Evolutionary conservation across 2,113 vertebrate genomes (phyloP).

Genomic region (Lagopus leucura): DNA sequence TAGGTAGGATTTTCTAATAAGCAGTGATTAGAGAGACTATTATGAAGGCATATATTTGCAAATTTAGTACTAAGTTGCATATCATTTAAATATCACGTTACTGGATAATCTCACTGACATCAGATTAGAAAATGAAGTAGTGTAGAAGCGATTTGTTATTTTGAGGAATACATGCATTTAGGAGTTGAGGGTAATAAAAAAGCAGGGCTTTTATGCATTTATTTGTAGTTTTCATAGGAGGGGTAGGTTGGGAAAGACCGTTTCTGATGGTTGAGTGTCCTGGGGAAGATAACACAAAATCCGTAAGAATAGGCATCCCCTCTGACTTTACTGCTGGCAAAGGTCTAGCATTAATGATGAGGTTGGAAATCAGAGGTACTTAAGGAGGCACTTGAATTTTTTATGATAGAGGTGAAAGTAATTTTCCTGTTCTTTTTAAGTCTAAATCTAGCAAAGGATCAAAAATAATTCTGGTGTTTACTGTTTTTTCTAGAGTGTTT

Average conservation of each 20-base stretch:
- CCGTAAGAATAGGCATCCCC: rapidly evolving
- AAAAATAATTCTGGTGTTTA: neutral
- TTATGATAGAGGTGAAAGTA: neutral
- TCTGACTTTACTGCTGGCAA: neutral
- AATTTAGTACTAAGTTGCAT: neutral
- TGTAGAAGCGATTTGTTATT: neutral
- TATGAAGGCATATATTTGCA: rapidly evolving
- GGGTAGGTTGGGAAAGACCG: neutral
- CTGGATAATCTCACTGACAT: neutral
- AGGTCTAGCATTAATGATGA: neutral
- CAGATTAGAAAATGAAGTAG: neutral
- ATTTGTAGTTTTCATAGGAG: neutral
- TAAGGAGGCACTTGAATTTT: neutral
- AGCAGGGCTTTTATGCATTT: neutral
- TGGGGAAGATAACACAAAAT: neutral
- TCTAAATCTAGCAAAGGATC: neutral
- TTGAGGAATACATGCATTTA: neutral
- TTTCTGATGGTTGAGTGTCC: neutral
- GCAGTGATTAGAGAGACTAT: neutral
- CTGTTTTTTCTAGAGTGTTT: slow-evolving; percentile 69
- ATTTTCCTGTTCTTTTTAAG: neutral
- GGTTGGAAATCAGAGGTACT: neutral
- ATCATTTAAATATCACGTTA: neutral
- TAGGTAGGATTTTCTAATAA: neutral
- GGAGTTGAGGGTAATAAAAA: neutral